Percentiles rank a stretch among this genome's conserved stretches.
phyloP scores from a whole-genome alignment of 2,797 vertebrate species.

The Pseudochromis fuscus region DNA sequence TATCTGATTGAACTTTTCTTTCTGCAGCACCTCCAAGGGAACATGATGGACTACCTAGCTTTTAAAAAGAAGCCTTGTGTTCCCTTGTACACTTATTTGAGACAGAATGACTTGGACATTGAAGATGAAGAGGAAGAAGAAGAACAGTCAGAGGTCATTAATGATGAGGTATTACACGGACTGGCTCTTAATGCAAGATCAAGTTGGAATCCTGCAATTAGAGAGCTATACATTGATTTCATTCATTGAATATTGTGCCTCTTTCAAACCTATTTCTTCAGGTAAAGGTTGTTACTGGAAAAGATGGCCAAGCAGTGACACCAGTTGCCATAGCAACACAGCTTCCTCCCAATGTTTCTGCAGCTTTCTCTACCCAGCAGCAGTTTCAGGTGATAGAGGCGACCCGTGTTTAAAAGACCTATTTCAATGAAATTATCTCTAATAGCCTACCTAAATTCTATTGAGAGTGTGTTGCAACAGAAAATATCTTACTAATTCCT shows the following conservation, averaged over 20 bases:
- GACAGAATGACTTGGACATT: slow-evolving; percentile 96
- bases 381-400: slow-evolving; percentile 90
- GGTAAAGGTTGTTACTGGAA: slow-evolving; percentile 97
- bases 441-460: not conserved
- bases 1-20: slow-evolving; percentile 97
- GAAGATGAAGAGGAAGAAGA: slow-evolving; percentile 98
- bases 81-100: slow-evolving; percentile 94
- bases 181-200: slow-evolving; percentile 6
- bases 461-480: not conserved
- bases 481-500: slow-evolving; percentile 47
- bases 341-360: slow-evolving; percentile 97
- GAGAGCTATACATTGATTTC: not conserved
- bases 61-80: slow-evolving; percentile 98
- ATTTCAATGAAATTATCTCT: slow-evolving; percentile 1
- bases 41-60: slow-evolving; percentile 99
- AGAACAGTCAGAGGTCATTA: slow-evolving; percentile 98
- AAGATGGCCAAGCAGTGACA: slow-evolving; percentile 96
- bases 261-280: slow-evolving; percentile 73
- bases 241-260: not conserved
- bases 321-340: slow-evolving; percentile 98
- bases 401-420: slow-evolving; percentile 24
- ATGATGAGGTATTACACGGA: slow-evolving; percentile 92
- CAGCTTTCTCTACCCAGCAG: slow-evolving; percentile 92
- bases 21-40: slow-evolving; percentile 97
- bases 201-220: not conserved